These are phyloP conservation scores for Acanthochromis polyacanthus DNA, from an alignment of 2,113 vertebrate genomes.

Conservation along the genomic window DNA sequence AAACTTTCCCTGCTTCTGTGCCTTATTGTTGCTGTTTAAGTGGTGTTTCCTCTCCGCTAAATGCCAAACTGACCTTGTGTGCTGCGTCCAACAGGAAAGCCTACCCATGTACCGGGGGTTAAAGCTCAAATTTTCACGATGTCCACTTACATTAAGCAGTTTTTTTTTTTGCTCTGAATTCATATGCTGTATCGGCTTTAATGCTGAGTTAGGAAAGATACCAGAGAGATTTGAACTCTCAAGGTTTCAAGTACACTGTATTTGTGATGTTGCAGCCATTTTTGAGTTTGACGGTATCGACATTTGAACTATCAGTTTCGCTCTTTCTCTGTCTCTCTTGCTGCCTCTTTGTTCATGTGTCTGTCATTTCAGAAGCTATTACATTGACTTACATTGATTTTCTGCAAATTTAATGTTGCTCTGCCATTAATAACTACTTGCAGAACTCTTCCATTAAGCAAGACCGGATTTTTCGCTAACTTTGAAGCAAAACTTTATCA, in stretches of 20 bases:
- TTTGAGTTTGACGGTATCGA: not conserved
- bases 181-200: slow-evolving; percentile 2
- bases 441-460: not conserved
- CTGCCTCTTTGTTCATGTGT: too few species aligned
- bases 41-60: slow-evolving; percentile 34
- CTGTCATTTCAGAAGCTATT: not conserved
- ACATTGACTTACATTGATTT: not conserved
- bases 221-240: not conserved
- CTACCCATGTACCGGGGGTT: slow-evolving; percentile 1
- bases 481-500: not conserved
- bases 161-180: not conserved
- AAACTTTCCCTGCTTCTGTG: slow-evolving; percentile 45
- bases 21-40: slow-evolving; percentile 18
- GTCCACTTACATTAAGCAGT: not conserved
- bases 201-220: not conserved
- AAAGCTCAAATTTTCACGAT: slow-evolving; percentile 3
- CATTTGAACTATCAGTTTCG: not conserved
- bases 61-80: slow-evolving; percentile 52
- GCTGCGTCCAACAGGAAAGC: slow-evolving; percentile 37
- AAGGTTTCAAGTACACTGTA: not conserved
- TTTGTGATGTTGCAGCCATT: slow-evolving; percentile 7
- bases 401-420: not conserved
- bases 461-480: not conserved
- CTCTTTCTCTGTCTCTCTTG: not conserved
- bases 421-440: not conserved